These are phyloP conservation scores for Lates japonicus DNA, from an alignment of 2,797 vertebrate genomes.

Conservation along the genomic window DNA sequence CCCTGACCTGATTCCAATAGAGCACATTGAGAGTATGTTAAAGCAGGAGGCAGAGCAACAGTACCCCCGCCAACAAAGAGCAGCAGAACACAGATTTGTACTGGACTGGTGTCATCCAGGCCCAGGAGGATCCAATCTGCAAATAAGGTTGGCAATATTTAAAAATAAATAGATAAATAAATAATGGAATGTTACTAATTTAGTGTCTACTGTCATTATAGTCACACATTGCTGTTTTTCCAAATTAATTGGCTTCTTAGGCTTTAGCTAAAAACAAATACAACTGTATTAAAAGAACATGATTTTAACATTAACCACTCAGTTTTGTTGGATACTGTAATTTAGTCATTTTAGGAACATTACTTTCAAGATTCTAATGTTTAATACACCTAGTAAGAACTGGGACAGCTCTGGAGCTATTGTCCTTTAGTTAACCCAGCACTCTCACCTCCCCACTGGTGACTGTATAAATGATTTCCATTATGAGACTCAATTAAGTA, in stretches of 20 bases:
- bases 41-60: neutral
- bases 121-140: neutral
- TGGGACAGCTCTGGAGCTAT: slow-evolving; percentile 11
- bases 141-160: no score
- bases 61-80: neutral
- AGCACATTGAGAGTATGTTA: neutral
- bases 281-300: neutral
- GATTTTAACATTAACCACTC: neutral
- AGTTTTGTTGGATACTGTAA: neutral
- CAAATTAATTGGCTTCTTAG: neutral
- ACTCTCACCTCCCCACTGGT: neutral
- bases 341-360: neutral
- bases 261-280: neutral
- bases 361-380: neutral
- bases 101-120: neutral
- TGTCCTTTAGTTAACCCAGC: slow-evolving; percentile 13
- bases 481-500: neutral
- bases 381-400: neutral
- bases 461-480: slow-evolving; percentile 19
- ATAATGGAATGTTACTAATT: no score
- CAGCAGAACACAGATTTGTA: neutral
- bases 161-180: neutral
- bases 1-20: neutral
- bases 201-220: neutral
- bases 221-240: neutral